Base-by-base conservation (phyloP, 2,113 vertebrate species). In the Paralichthys olivaceus region DNA sequence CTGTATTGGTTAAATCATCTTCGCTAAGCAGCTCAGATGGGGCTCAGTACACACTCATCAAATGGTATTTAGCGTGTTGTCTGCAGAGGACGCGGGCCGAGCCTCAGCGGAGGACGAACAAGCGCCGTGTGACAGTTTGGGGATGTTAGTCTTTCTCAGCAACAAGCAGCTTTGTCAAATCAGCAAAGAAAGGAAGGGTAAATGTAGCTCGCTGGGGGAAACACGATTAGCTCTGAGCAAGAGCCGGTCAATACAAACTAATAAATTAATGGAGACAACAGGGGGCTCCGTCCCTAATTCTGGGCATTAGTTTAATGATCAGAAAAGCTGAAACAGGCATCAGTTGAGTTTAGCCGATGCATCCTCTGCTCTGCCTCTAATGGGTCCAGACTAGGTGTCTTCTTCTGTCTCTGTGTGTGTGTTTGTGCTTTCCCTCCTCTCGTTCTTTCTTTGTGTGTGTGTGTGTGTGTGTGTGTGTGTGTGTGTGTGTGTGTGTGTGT, bases 251-350 rank as follows among this genome's bases (percentile, higher is more conserved):
- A 92, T 93, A 83, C 84, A 86, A 67, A 25, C 81, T 80, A 85
- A 90, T 87, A 75, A 80, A 91, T 90, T 77, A 85, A 88, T 85
- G 86, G 79, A 85, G 79, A 89, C 84, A 74, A 78, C 54, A 0
- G 72, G 75, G 81, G 67, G 74, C 77, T 76, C 77, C 67, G 66
- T 77, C 70, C 32, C 43, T 88, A 89, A 90, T 88, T 86, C 86
- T 77, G 78, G 80, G 73, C 83, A 90, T 90, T 91, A 89, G 82
- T 88, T 91, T 87, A 90, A 90, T 91, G 79, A 90, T 84, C 81
- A 88, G 77, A 85, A 90, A 88, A 72, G 90, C 91, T 89, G 90
- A 92, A 86, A 69, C 86, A 83, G 77, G 37, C 63, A 79, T 82
- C 4, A 45, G 81, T 40, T 87, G 66, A 72, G 59, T 81, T 86